Conservation (phyloP, 2,113 vertebrate species). For the Apus apus region DNA sequence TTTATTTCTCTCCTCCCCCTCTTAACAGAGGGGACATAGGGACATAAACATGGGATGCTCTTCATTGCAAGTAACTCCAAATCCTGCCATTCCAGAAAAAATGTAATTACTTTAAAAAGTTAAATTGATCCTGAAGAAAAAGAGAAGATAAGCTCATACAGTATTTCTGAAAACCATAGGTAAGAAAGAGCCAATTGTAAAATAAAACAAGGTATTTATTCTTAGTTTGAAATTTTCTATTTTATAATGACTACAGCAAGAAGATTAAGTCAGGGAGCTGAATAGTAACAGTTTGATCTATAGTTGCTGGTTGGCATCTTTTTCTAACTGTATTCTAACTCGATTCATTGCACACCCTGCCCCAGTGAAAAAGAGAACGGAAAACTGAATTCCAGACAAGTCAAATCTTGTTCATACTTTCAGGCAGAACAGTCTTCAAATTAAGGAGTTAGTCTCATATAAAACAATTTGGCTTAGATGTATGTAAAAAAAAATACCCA, state of each 20-base stretch:
- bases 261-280: slow-evolving; percentile 24
- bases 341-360: background rate
- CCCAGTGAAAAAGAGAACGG: background rate
- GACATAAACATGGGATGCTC: background rate
- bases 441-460: slow-evolving; percentile 2
- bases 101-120: background rate
- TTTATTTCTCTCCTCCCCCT: background rate
- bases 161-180: background rate
- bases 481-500: background rate
- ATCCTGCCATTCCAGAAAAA: background rate
- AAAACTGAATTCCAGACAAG: slow-evolving; percentile 65
- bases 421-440: slow-evolving; percentile 31
- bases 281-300: slow-evolving; percentile 49
- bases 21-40: background rate
- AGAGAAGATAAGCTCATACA: background rate
- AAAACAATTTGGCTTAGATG: background rate
- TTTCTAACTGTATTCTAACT: slow-evolving; percentile 14
- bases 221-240: background rate
- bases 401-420: slow-evolving; percentile 55
- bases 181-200: background rate
- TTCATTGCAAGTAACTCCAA: background rate
- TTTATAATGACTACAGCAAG: slow-evolving; percentile 29
- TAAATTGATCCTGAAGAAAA: background rate
- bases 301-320: slow-evolving; percentile 45
- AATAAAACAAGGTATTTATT: background rate